phyloP scores from a whole-genome alignment of 1,140 invertebrate genomes.

The Camponotus floridanus region DNA sequence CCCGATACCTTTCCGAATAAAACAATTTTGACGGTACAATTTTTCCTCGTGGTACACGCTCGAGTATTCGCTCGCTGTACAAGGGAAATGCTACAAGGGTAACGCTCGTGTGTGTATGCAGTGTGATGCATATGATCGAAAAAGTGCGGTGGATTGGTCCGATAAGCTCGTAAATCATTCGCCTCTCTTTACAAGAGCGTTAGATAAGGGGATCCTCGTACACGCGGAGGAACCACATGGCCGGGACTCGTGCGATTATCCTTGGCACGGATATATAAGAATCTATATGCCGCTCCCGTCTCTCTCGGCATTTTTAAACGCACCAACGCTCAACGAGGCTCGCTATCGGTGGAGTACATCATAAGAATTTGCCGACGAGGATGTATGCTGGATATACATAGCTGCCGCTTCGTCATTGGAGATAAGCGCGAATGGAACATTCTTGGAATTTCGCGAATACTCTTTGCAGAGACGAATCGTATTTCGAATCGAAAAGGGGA shows the following conservation, averaged over 20 bases:
- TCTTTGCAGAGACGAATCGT: neutral
- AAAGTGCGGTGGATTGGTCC: constrained; percentile 28
- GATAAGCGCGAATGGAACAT: constrained; percentile 29
- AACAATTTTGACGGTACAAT: neutral
- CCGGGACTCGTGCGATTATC: constrained; percentile 53
- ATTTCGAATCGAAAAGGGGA: neutral
- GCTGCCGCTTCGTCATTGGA: constrained; percentile 11
- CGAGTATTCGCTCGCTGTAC: too few species aligned
- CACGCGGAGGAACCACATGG: constrained; percentile 47
- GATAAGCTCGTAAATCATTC: constrained; percentile 49
- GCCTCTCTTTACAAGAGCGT: constrained; percentile 26
- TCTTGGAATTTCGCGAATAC: constrained; percentile 34
- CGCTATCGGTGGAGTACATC: constrained; percentile 63
- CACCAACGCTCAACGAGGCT: constrained; percentile 58
- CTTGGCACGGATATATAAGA: constrained; percentile 73
- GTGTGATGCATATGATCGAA: neutral
- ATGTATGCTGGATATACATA: neutral
- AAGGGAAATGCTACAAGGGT: neutral
- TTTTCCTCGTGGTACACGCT: neutral
- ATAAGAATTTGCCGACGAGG: constrained; percentile 5
- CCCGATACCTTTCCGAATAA: neutral
- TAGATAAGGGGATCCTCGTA: constrained; percentile 13
- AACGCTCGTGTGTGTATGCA: neutral
- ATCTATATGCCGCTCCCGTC: constrained; percentile 33
- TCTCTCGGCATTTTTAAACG: constrained; percentile 61